Evolutionary conservation across 1,140 invertebrate genomes (phyloP), one percentile per base, ranked within the genome.

Genomic region (Thaumetopoea pityocampa): DNA sequence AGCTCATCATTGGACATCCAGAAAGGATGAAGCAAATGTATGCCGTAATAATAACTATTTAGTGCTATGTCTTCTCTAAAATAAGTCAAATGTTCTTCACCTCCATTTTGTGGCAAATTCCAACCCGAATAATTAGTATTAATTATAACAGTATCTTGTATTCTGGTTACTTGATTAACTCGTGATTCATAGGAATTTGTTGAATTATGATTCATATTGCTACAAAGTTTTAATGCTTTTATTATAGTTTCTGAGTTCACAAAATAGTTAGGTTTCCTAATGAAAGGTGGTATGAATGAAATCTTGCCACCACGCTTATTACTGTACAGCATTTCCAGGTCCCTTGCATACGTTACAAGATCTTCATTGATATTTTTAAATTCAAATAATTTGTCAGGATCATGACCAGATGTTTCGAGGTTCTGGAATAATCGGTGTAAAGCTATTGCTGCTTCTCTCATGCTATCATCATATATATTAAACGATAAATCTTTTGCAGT

Each of bases 1-100:
- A 86, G 69, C 15, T 88, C 86, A 23, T 87, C 84, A 32, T 86
- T 86, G 11, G 71, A 81, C 65, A 91, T 69, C 89, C 89, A 92
- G 85, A 88, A 90, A 16, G 92, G 90, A 69, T 90, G 90, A 17
- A 88, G 69, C 33, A 89, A 65, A 52, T 92, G 89, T 65, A 90
- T 77, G 51, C 91, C 90, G 70, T 88, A 92, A 79, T 93, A 91
- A 69, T 87, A 92, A n/a, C 89, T 80, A 71, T 93, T 94, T 7
- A 93, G 73, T 23, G 87, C 87, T 43, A 90, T 84, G 63, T 92
- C 92, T 67, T 94, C 91, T 26, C 88, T 90, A 76, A 92, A 93
- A 78, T 94, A 94, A 17, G 89, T 87, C 6, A 94, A 47, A 30
- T 85, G 73, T 54, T 89, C 85, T 44, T 92, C 90, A n/a, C 85